A percentile compares a stretch with the other conserved stretches of the same genome.
These are phyloP conservation scores for Thamnophis sirtalis DNA, from an alignment of 2,113 vertebrate genomes.

Conservation along the genomic window DNA sequence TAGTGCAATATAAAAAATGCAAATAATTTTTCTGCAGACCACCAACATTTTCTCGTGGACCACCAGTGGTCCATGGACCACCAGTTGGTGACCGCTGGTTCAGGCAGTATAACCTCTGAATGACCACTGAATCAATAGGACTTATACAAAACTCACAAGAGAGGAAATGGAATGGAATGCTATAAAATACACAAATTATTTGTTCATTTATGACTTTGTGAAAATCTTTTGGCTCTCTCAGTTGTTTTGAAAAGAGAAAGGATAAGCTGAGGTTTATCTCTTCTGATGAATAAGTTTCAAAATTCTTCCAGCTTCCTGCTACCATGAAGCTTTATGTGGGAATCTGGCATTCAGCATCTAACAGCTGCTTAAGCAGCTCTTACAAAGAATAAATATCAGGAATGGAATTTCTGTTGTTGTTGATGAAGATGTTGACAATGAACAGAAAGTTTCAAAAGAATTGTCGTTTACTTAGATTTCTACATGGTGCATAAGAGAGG, in stretches of 20 bases:
- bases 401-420: neutral
- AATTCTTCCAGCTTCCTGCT: constrained; percentile 5
- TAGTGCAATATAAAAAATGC: no score
- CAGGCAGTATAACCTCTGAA: neutral
- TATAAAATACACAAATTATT: neutral
- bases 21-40: no score
- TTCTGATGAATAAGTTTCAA: constrained; percentile 14
- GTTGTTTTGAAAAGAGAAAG: neutral
- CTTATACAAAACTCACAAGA: neutral
- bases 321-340: constrained; percentile 12
- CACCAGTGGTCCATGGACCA: no score
- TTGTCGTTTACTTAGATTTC: constrained; percentile 25
- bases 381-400: neutral
- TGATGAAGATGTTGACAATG: neutral
- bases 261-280: neutral
- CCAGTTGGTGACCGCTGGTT: no score
- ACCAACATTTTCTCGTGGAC: no score
- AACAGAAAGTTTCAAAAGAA: constrained; percentile 23
- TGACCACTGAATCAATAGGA: neutral
- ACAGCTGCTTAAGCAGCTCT: constrained; percentile 35
- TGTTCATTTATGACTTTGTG: neutral
- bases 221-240: neutral
- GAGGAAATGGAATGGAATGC: neutral
- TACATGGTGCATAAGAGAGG: constrained; percentile 1
- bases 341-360: constrained; percentile 25